Percentiles rank a stretch among this genome's conserved stretches.
phyloP scores from a whole-genome alignment of 2,888 invertebrate genomes.

The Campoplex capitator region DNA sequence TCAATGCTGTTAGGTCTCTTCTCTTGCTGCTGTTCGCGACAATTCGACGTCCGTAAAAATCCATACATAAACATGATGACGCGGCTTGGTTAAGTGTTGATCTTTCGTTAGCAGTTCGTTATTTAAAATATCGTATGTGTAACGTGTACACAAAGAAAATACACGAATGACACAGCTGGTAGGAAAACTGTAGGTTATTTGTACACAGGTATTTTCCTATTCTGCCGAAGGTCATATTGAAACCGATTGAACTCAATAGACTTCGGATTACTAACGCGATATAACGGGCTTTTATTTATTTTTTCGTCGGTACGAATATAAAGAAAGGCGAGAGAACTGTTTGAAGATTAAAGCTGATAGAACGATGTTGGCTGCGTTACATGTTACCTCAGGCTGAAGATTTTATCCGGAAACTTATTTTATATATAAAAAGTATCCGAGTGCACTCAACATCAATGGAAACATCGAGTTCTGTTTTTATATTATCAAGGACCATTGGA shows the following conservation, averaged over 20 bases:
- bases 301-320: not conserved
- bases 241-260: not conserved
- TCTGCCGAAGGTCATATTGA: not conserved
- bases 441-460: not conserved
- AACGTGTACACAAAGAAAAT: not conserved
- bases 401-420: not conserved
- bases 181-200: not conserved
- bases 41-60: conserved; percentile 15
- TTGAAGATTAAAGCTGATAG: conserved; percentile 27
- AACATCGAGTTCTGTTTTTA: conserved; percentile 1
- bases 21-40: not conserved
- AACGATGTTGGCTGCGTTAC: not conserved
- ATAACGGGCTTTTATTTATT: not conserved
- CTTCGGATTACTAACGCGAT: not conserved
- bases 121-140: not conserved
- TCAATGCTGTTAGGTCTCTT: conserved; percentile 4
- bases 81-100: not conserved
- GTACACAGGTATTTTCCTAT: not conserved
- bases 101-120: conserved; percentile 18
- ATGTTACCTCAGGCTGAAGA: not conserved
- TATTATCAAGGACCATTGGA: not conserved
- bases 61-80: not conserved
- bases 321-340: not conserved
- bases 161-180: not conserved
- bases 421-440: not conserved